Percentiles rank a stretch among this genome's conserved stretches.
Conservation (phyloP, 2,113 vertebrate species). For the Progne subis region DNA sequence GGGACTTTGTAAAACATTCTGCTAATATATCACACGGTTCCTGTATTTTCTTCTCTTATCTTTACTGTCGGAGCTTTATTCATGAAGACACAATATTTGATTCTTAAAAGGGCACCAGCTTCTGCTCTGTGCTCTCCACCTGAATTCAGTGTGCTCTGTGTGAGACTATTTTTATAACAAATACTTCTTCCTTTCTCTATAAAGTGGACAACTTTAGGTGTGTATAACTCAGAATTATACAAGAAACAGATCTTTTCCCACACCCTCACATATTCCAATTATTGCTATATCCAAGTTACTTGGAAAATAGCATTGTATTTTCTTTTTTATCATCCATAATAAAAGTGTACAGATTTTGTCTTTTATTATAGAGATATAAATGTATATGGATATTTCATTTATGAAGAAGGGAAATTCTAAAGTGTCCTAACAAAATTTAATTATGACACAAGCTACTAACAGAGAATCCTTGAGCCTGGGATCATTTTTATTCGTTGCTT, state of each 20-base stretch:
- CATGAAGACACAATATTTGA: conserved; percentile 64
- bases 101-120: conserved; percentile 65
- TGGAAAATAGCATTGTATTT: conserved; percentile 36
- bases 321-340: conserved; percentile 40
- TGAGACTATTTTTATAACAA: conserved; percentile 60
- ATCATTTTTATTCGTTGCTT: conserved; percentile 57
- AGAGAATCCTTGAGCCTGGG: conserved; percentile 8
- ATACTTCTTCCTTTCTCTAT: background rate
- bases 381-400: conserved; percentile 35
- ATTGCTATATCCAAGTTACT: background rate
- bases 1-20: conserved; percentile 73
- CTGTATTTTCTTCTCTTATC: conserved; percentile 71
- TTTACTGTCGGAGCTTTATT: conserved; percentile 66
- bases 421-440: conserved; percentile 59
- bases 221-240: background rate
- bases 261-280: background rate
- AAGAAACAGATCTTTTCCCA: background rate
- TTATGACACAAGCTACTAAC: conserved; percentile 23
- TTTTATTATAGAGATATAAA: conserved; percentile 45
- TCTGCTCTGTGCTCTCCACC: conserved; percentile 46
- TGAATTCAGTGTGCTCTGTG: conserved; percentile 46
- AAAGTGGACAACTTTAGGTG: background rate
- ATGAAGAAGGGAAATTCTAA: conserved; percentile 42
- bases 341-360: conserved; percentile 49
- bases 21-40: conserved; percentile 66